Evolutionary conservation across 2,888 invertebrate species (phyloP).

Genomic region (Hylaea fasciaria): DNA sequence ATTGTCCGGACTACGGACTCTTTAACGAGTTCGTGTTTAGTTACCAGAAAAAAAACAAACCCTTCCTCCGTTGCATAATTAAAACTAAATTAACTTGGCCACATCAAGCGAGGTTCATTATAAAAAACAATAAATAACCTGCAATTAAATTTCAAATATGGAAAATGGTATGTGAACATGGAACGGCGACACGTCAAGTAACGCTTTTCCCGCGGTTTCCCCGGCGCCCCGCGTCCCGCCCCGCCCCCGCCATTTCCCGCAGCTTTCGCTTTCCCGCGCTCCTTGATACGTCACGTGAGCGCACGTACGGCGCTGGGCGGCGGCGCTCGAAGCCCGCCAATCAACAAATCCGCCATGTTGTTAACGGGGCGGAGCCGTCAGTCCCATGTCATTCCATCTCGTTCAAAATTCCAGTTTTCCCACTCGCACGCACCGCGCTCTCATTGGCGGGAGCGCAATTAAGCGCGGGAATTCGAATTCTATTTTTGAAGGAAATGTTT

Average conservation of each 20-base stretch:
- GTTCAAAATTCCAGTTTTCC: constrained; percentile 58
- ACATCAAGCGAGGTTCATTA: constrained; percentile 6
- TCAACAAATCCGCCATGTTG: constrained; percentile 87
- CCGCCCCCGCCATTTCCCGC: constrained; percentile 62
- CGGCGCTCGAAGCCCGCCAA: constrained; percentile 81
- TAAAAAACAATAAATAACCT: constrained; percentile 20
- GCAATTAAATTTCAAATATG: constrained; percentile 23
- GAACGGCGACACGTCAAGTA: constrained; percentile 28
- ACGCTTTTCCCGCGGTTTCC: constrained; percentile 54
- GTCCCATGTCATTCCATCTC: constrained; percentile 61
- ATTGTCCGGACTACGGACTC: no score
- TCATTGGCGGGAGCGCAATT: constrained; percentile 82
- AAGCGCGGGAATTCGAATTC: constrained; percentile 83
- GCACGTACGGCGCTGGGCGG: constrained; percentile 62
- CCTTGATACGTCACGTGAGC: constrained; percentile 62
- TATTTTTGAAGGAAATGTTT: constrained; percentile 83
- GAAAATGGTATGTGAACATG: constrained; percentile 35
- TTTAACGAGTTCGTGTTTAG: neutral
- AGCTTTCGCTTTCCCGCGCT: constrained; percentile 71
- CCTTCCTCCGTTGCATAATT: constrained; percentile 3
- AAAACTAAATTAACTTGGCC: constrained; percentile 11
- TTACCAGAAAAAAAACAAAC: neutral
- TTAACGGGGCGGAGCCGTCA: constrained; percentile 83
- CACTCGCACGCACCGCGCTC: constrained; percentile 67
- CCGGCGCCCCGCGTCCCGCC: constrained; percentile 49